Conservation (phyloP, 2,888 invertebrate genomes). For the Xestia sexstrigata region DNA sequence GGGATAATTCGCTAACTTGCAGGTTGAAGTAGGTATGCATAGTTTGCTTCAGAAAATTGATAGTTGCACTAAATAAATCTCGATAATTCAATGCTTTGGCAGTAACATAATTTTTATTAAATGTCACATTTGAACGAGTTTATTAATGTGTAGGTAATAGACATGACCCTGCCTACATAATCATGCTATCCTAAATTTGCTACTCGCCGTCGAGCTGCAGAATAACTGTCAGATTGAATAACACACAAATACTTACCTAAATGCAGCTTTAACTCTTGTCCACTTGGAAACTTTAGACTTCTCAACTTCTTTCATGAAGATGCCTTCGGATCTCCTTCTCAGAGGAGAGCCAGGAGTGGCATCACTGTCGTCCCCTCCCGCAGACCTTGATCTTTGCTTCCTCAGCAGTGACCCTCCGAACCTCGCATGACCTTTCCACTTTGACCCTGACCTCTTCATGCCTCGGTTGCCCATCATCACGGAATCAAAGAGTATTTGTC, state of each 20-base stretch:
- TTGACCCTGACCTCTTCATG: constrained; percentile 88
- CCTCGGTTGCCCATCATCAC: constrained; percentile 90
- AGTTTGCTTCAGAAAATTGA: background rate
- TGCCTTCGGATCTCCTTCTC: constrained; percentile 83
- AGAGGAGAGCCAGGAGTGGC: constrained; percentile 81
- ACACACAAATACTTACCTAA: constrained; percentile 91
- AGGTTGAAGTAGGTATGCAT: background rate
- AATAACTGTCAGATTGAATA: background rate
- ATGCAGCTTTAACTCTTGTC: constrained; percentile 97
- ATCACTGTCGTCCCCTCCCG: constrained; percentile 92
- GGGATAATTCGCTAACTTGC: background rate
- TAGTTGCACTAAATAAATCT: background rate
- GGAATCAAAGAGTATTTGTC: constrained; percentile 92
- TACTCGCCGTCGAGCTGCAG: too few species aligned
- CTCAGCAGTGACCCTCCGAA: constrained; percentile 89
- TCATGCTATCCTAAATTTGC: background rate
- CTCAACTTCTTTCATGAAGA: constrained; percentile 85
- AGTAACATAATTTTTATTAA: background rate
- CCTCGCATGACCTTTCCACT: constrained; percentile 86
- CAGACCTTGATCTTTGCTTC: constrained; percentile 92
- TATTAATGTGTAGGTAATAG: background rate
- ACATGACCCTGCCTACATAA: background rate
- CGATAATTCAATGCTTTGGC: background rate
- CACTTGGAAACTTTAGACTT: constrained; percentile 95
- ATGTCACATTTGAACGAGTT: background rate